Conservation (phyloP, 2,113 vertebrate species). For the Saguinus midas region DNA sequence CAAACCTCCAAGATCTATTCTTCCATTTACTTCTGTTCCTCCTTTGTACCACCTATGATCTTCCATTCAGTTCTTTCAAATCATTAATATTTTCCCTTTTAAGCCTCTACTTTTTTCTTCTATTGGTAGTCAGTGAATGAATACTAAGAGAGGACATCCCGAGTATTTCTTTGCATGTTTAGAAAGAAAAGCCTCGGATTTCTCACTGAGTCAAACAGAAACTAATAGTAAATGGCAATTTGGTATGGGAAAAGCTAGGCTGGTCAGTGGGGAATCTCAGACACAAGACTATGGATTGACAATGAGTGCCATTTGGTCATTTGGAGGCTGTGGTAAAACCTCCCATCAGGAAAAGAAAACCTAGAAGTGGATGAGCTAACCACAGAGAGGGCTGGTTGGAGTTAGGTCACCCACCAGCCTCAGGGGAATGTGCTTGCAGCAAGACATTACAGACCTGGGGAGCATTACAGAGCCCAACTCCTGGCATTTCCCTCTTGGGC, state of each 20-base stretch:
- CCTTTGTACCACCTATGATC: neutral
- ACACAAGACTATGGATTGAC: neutral
- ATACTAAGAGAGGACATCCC: neutral
- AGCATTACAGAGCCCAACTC: neutral
- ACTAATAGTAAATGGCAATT: neutral
- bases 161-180: neutral
- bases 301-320: neutral
- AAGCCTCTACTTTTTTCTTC: neutral
- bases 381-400: neutral
- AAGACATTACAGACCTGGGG: neutral
- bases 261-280: neutral
- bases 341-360: neutral
- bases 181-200: neutral
- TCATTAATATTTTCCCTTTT: neutral
- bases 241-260: neutral
- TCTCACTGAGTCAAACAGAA: neutral
- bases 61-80: neutral
- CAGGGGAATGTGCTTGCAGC: neutral
- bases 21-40: neutral
- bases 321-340: neutral
- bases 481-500: neutral
- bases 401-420: neutral
- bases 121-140: neutral
- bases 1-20: neutral
- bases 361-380: neutral